phyloP scores from a whole-genome alignment of 2,113 vertebrate species.

The Rhineura floridana region DNA sequence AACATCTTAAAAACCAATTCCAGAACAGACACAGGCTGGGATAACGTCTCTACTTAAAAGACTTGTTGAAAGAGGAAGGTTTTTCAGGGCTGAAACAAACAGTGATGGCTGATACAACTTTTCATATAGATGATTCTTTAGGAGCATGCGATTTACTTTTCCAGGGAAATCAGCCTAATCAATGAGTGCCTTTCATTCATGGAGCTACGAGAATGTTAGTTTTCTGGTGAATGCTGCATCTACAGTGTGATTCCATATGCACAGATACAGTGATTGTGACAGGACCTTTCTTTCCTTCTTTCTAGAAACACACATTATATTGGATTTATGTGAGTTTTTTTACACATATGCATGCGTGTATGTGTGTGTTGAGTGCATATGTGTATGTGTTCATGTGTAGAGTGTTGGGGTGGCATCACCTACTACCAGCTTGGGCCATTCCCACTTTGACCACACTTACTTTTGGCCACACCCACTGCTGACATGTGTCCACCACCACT shows the following conservation, averaged over 20 bases:
- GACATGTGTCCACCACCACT: too few relatives aligned
- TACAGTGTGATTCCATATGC: neutral
- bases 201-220: neutral
- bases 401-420: neutral
- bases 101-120: neutral
- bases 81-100: accelerated
- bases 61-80: too few relatives aligned
- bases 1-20: too few relatives aligned
- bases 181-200: neutral
- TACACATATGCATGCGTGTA: too few relatives aligned
- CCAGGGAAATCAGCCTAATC: accelerated
- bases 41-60: too few relatives aligned
- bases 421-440: neutral
- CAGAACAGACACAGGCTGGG: too few relatives aligned
- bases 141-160: accelerated
- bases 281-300: neutral
- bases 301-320: neutral
- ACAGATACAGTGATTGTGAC: accelerated
- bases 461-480: too few relatives aligned
- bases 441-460: too few relatives aligned
- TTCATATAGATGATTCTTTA: accelerated
- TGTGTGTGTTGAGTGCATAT: too few relatives aligned
- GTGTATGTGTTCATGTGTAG: neutral
- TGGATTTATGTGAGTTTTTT: neutral
- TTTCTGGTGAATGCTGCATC: neutral